Percentiles rank a stretch among this genome's conserved stretches.
phyloP scores from a whole-genome alignment of 2,888 invertebrate species.

The Acanthosepion pharaonis region DNA sequence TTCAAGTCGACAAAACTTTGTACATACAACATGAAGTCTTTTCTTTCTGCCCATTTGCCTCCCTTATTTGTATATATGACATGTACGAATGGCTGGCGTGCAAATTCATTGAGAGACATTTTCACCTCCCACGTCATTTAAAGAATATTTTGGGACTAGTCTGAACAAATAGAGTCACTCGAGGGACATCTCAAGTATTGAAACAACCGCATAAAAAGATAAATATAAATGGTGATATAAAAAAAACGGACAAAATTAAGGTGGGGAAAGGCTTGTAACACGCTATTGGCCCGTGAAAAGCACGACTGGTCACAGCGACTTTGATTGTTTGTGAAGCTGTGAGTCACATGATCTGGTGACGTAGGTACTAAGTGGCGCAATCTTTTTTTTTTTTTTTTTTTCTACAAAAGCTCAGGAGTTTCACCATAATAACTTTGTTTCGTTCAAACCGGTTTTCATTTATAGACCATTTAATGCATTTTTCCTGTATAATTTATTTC shows the following conservation, averaged over 20 bases:
- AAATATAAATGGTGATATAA: background rate
- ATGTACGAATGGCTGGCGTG: background rate
- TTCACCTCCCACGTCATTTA: background rate
- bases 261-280: background rate
- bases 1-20: background rate
- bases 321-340: background rate
- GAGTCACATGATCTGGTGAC: slow-evolving; percentile 7
- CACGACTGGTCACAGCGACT: background rate
- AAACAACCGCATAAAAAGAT: background rate
- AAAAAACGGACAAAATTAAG: background rate
- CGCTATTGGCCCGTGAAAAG: slow-evolving; percentile 33
- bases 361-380: background rate
- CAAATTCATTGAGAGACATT: background rate
- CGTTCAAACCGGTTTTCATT: background rate
- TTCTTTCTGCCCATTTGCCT: background rate
- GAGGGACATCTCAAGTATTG: background rate
- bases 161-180: background rate
- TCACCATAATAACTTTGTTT: background rate
- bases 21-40: background rate
- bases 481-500: background rate
- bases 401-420: background rate
- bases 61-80: background rate
- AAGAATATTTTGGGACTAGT: background rate
- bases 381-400: background rate
- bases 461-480: background rate